Evolutionary conservation across 2,888 invertebrate species (phyloP).

Genomic region (Netelia virgata): DNA sequence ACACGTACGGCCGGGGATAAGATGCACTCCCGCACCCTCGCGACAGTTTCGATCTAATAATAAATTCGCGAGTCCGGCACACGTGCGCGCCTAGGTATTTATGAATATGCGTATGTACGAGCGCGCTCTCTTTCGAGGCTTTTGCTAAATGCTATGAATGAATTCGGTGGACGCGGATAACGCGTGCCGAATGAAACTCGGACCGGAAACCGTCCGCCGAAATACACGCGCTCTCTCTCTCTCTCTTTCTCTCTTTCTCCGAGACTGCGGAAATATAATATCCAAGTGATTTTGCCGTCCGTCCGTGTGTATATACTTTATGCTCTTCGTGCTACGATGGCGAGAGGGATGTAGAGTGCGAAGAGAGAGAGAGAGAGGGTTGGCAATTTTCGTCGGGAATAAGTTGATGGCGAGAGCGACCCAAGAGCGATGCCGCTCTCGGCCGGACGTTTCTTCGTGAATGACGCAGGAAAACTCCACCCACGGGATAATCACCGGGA

Average conservation of each 20-base stretch:
- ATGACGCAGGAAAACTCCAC: conserved; percentile 67
- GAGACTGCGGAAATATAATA: conserved; percentile 76
- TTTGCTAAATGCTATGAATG: conserved; percentile 56
- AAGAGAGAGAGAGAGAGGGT: conserved; percentile 26
- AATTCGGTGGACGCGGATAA: conserved; percentile 62
- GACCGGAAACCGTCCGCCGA: conserved; percentile 75
- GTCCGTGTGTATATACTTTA: not conserved
- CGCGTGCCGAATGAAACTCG: conserved; percentile 44
- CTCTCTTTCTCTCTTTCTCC: conserved; percentile 37
- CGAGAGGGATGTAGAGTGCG: conserved; percentile 16
- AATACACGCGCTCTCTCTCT: conserved; percentile 46
- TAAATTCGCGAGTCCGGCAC: conserved; percentile 54
- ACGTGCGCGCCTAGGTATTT: conserved; percentile 8
- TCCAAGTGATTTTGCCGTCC: conserved; percentile 42
- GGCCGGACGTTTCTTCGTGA: conserved; percentile 57
- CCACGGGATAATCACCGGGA: conserved; percentile 65
- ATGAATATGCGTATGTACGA: conserved; percentile 6
- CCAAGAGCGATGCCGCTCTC: conserved; percentile 5
- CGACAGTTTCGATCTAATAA: conserved; percentile 63
- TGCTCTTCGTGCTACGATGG: conserved; percentile 1
- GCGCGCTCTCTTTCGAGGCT: conserved; percentile 46
- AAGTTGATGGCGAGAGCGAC: conserved; percentile 25
- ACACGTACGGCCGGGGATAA: conserved; percentile 1
- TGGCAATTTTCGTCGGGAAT: conserved; percentile 42
- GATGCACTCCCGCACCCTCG: conserved; percentile 1